Conservation (phyloP, 2,888 invertebrate species). For the Hydriomena furcata region DNA sequence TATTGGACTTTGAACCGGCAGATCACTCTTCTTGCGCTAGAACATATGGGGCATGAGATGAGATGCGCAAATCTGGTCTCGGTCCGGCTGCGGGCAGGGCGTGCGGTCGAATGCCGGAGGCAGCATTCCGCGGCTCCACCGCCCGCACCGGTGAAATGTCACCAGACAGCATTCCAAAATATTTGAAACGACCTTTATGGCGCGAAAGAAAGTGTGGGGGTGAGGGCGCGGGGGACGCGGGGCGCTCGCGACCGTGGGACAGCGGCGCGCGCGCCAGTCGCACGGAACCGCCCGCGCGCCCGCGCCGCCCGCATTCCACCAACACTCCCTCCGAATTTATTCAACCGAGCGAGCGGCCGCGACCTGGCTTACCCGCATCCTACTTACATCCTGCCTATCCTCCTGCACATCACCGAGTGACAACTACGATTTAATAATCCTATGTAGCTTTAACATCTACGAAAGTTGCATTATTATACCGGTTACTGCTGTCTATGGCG, state of each 20-base stretch:
- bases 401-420: not conserved
- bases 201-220: constrained; percentile 81
- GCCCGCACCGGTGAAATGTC: constrained; percentile 78
- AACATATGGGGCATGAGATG: constrained; percentile 5
- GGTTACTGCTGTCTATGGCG: too few species aligned
- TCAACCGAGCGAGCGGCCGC: constrained; percentile 67
- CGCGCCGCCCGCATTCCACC: constrained; percentile 73
- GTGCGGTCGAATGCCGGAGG: constrained; percentile 63
- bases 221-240: constrained; percentile 70
- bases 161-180: constrained; percentile 82
- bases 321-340: constrained; percentile 81
- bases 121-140: constrained; percentile 67
- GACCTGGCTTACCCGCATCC: constrained; percentile 12
- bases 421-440: too few species aligned
- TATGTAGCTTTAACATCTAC: too few species aligned
- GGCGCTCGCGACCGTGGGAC: constrained; percentile 86
- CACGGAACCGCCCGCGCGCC: constrained; percentile 73
- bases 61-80: constrained; percentile 43
- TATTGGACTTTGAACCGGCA: not conserved
- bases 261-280: constrained; percentile 84
- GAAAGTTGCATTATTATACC: too few species aligned
- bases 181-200: constrained; percentile 84
- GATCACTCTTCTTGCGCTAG: not conserved
- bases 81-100: constrained; percentile 47
- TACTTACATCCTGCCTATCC: constrained; percentile 4